Evolutionary conservation across 2,113 vertebrate species (phyloP).

Genomic region (Ivindomyrus marchei): DNA sequence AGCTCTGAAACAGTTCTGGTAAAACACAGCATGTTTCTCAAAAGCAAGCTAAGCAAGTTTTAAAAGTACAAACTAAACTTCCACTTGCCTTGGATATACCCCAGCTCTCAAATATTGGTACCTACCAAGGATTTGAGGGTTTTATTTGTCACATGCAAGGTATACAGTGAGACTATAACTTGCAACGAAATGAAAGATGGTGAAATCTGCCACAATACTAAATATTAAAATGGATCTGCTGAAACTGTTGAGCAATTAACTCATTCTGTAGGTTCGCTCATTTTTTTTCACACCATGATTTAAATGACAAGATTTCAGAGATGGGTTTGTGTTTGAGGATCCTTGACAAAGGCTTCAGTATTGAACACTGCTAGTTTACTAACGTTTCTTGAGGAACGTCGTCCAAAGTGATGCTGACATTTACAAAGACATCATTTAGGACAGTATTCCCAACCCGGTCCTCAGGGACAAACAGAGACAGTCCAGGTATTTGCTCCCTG

Average conservation of each 20-base stretch:
- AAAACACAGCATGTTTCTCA: neutral
- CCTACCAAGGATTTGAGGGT: neutral
- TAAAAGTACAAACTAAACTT: neutral
- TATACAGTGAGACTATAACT: neutral
- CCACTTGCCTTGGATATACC: neutral
- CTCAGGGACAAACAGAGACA: neutral
- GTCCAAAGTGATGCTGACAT: neutral
- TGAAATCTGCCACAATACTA: neutral
- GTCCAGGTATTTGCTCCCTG: too few relatives aligned
- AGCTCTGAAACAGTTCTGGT: neutral
- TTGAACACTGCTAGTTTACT: neutral
- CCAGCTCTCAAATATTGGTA: neutral
- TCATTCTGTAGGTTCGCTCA: neutral
- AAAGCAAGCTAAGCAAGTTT: slow-evolving; percentile 5
- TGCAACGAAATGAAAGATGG: neutral
- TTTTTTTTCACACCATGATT: neutral
- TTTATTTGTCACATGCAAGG: neutral
- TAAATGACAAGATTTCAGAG: neutral
- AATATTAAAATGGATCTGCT: neutral
- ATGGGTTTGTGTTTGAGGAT: neutral
- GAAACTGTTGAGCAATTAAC: neutral
- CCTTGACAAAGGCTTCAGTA: neutral
- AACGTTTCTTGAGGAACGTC: neutral
- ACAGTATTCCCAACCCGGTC: neutral
- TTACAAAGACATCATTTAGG: neutral